phyloP scores from a whole-genome alignment of 2,888 invertebrate species.

The Apodemia duryi region DNA sequence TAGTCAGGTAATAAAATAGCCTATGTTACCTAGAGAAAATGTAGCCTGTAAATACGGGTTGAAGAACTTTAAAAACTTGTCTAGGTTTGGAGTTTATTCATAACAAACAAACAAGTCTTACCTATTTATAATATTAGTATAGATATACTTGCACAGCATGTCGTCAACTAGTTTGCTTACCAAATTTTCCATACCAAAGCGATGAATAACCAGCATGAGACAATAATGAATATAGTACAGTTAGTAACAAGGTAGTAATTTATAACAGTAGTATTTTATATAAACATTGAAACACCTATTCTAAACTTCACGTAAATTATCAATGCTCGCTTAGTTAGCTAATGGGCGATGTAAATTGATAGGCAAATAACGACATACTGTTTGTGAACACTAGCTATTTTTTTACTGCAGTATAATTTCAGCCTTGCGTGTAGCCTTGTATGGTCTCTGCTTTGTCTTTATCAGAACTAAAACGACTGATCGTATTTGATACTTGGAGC shows the following conservation, averaged over 20 bases:
- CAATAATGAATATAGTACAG: not conserved
- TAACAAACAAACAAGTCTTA: too few species aligned
- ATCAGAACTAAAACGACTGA: constrained; percentile 39
- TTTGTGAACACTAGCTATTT: constrained; percentile 28
- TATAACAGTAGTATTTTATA: not conserved
- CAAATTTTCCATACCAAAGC: not conserved
- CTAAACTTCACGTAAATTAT: constrained; percentile 8
- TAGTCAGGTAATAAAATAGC: too few species aligned
- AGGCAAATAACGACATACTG: constrained; percentile 28
- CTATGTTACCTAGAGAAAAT: too few species aligned
- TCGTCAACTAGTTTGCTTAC: too few species aligned
- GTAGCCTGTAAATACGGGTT: too few species aligned
- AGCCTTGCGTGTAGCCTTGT: constrained; percentile 64
- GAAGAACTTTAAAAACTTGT: too few species aligned
- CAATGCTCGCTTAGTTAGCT: constrained; percentile 3
- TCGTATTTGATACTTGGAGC: constrained; percentile 49
- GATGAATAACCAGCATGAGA: not conserved
- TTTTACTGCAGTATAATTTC: constrained; percentile 39
- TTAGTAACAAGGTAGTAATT: not conserved
- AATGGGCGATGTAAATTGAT: constrained; percentile 26
- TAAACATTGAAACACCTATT: constrained; percentile 9
- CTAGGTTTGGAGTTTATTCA: too few species aligned
- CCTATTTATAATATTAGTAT: too few species aligned
- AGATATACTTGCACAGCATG: too few species aligned
- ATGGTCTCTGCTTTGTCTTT: constrained; percentile 64